Percentiles rank a stretch among this genome's conserved stretches.
These are phyloP conservation scores for Mormyrus iriodes DNA, from an alignment of 2,113 vertebrate genomes.

Conservation along the genomic window DNA sequence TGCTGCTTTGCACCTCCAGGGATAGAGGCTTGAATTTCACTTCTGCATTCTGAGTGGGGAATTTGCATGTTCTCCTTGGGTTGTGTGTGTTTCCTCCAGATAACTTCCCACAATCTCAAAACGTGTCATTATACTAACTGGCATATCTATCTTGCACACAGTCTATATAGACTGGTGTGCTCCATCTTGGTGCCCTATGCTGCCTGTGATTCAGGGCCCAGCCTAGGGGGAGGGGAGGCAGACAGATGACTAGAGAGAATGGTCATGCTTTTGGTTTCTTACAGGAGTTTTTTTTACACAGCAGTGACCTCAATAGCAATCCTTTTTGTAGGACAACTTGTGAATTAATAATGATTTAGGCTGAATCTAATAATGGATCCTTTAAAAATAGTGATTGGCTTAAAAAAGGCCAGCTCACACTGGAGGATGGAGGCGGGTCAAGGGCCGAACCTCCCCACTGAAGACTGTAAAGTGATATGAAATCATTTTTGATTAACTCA, in stretches of 20 bases:
- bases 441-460: background rate
- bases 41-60: background rate
- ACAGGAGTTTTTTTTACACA: background rate
- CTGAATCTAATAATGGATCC: background rate
- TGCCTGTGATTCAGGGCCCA: background rate
- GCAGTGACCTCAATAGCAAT: background rate
- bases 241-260: background rate
- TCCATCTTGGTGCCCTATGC: background rate
- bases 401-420: background rate
- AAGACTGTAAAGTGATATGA: background rate
- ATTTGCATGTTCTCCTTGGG: background rate
- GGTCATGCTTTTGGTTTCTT: background rate
- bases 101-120: background rate
- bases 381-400: background rate
- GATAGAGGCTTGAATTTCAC: background rate
- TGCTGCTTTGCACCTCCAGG: background rate
- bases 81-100: background rate
- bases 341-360: background rate
- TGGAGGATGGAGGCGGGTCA: background rate
- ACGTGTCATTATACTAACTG: background rate
- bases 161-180: background rate
- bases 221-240: background rate
- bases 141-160: background rate
- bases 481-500: background rate
- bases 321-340: background rate